phyloP scores from a whole-genome alignment of 2,113 vertebrate species.

The Uropsilus gracilis region DNA sequence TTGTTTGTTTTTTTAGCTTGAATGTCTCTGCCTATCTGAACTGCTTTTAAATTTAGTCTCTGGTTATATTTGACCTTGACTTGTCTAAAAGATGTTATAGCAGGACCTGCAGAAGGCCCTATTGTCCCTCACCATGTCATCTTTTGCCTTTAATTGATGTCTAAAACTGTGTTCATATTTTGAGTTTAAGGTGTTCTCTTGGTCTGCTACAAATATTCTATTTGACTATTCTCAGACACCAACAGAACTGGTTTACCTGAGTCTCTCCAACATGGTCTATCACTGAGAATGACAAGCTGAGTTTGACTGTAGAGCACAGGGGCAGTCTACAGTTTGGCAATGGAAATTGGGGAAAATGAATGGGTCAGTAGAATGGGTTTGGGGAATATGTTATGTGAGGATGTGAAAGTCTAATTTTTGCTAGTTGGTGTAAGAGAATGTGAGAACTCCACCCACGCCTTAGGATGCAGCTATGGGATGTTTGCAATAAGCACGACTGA shows the following conservation, averaged over 20 bases:
- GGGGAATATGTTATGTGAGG: neutral
- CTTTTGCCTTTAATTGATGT: neutral
- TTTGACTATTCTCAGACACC: neutral
- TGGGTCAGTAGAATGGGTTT: neutral
- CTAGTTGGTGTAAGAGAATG: neutral
- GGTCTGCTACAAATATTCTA: rapidly evolving
- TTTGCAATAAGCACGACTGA: neutral
- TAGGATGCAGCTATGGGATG: neutral
- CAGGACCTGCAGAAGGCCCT: neutral
- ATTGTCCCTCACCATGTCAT: neutral
- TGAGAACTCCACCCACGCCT: neutral
- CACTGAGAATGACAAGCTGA: neutral
- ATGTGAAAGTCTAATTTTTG: neutral
- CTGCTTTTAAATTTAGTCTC: neutral
- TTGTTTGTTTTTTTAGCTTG: neutral
- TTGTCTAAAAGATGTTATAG: neutral
- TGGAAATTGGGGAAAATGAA: neutral
- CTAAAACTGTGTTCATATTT: neutral
- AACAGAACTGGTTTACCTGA: neutral
- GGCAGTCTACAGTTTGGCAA: neutral
- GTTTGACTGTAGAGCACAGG: neutral
- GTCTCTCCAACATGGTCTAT: neutral
- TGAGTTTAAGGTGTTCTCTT: neutral
- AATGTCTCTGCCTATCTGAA: neutral
- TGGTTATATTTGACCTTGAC: neutral